Conservation (phyloP, 2,888 invertebrate genomes). For the Lithophane socia region DNA sequence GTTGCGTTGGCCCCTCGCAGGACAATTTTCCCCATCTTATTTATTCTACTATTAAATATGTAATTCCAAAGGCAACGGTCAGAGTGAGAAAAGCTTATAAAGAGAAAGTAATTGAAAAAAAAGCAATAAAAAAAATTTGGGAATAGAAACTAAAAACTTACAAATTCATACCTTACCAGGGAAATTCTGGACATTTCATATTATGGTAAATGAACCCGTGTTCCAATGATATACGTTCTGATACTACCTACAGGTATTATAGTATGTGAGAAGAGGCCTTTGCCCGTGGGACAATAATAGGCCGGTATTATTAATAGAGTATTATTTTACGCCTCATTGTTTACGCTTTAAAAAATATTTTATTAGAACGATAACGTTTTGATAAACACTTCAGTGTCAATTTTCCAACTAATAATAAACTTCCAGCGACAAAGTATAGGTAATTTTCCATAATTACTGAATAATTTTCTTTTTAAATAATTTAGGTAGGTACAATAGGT, state of each 20-base stretch:
- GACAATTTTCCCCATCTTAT: not conserved
- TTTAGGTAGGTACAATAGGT: too few species aligned
- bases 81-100: not conserved
- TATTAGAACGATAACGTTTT: not conserved
- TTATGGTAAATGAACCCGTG: not conserved
- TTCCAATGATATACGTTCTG: not conserved
- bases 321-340: not conserved
- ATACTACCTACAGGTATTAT: not conserved
- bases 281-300: too few species aligned
- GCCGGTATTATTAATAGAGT: not conserved
- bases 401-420: conserved; percentile 1
- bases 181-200: not conserved
- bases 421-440: not conserved
- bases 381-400: conserved; percentile 1
- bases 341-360: not conserved
- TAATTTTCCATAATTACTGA: conserved; percentile 8
- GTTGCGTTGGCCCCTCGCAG: not conserved
- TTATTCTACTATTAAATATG: not conserved
- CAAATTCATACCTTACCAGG: too few species aligned
- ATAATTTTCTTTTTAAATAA: not conserved
- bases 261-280: not conserved
- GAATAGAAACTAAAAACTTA: not conserved
- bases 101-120: not conserved
- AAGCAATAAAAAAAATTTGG: not conserved
- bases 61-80: too few species aligned